phyloP scores from a whole-genome alignment of 2,113 vertebrate genomes.

The Gymnocephalus cernua region DNA sequence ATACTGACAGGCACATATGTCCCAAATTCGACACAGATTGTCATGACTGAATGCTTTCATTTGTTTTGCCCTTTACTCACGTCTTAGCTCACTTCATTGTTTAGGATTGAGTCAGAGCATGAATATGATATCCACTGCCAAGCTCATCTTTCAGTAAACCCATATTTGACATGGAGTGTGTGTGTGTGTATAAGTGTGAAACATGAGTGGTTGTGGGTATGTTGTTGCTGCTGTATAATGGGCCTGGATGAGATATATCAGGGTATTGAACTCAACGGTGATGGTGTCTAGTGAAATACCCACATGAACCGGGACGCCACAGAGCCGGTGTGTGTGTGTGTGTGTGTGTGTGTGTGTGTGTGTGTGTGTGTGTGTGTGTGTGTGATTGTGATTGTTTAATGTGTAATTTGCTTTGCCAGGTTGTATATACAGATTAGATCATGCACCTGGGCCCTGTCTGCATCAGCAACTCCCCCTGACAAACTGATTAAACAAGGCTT shows the following conservation, averaged over 20 bases:
- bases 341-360: not conserved
- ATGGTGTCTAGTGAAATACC: slow-evolving; percentile 31
- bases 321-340: not conserved
- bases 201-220: slow-evolving; percentile 24
- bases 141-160: slow-evolving; percentile 57
- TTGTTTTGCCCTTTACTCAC: slow-evolving; percentile 11
- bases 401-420: slow-evolving; percentile 12
- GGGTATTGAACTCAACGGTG: slow-evolving; percentile 46
- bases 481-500: slow-evolving; percentile 22
- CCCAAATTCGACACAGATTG: slow-evolving; percentile 17
- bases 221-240: slow-evolving; percentile 11
- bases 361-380: slow-evolving; percentile 18
- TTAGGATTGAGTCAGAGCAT: slow-evolving; percentile 54
- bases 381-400: not conserved
- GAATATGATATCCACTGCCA: slow-evolving; percentile 28
- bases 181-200: slow-evolving; percentile 28
- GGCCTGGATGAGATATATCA: slow-evolving; percentile 33
- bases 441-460: slow-evolving; percentile 21
- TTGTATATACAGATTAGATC: slow-evolving; percentile 40
- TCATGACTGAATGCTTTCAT: slow-evolving; percentile 39
- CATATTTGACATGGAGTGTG: slow-evolving; percentile 34
- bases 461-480: not conserved
- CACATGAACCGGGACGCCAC: slow-evolving; percentile 7
- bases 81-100: slow-evolving; percentile 39
- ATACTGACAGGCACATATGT: slow-evolving; percentile 20